Conservation (phyloP, 2,888 invertebrate genomes). For the Aspidiotus destructor region DNA sequence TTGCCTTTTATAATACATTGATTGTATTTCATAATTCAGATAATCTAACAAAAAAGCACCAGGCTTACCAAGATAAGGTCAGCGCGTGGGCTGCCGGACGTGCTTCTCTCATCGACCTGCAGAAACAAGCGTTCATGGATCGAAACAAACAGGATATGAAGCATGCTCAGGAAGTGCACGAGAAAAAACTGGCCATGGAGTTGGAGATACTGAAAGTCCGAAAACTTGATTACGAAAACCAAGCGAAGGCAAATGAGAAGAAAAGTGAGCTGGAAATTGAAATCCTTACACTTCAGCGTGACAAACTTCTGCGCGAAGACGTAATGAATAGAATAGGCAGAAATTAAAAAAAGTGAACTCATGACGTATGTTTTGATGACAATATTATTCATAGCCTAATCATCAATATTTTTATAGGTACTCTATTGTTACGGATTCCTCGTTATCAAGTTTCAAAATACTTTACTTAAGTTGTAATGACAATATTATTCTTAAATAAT, state of each 20-base stretch:
- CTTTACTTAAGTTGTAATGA: too few species aligned
- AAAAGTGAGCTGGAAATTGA: not conserved
- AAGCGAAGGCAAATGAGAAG: not conserved
- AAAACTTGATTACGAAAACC: not conserved
- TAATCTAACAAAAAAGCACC: not conserved
- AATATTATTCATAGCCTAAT: too few species aligned
- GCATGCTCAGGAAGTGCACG: not conserved
- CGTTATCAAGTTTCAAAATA: too few species aligned
- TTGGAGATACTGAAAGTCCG: not conserved
- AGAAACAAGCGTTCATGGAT: not conserved
- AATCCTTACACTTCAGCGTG: not conserved
- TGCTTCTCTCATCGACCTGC: not conserved
- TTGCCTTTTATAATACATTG: too few species aligned
- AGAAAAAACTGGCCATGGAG: not conserved
- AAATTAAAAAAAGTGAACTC: too few species aligned
- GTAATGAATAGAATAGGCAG: too few species aligned
- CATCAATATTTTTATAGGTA: too few species aligned
- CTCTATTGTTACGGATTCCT: too few species aligned
- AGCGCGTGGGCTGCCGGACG: not conserved
- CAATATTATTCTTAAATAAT: too few species aligned
- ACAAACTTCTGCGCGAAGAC: too few species aligned
- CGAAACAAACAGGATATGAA: not conserved
- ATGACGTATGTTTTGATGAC: too few species aligned
- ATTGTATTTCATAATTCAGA: too few species aligned
- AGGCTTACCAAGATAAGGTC: not conserved